Base-by-base conservation (phyloP, 2,113 vertebrate species). In the Phalacrocorax pelagicus region DNA sequence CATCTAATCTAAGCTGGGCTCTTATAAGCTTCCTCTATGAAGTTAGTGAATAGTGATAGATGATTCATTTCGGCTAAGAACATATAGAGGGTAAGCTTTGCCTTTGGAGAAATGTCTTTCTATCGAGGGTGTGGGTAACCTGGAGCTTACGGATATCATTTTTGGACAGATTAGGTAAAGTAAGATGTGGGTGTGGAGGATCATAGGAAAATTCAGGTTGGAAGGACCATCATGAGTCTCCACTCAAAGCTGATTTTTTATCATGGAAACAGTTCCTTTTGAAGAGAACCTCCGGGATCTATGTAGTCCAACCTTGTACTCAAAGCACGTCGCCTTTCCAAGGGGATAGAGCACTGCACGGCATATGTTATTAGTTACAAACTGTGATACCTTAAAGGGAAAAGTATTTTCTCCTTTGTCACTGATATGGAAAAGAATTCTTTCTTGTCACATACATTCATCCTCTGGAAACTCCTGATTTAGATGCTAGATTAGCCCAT, bases 361-460 rank as follows among this genome's bases (percentile, higher is more conserved):
- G 38, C 51, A 11, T 30, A 54, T 38, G 46, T n/a, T 79, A 63
- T 38, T 58, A 58, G 32, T 27, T 81, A 47, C 7, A 29, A 88
- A 81, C 30, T 27, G 66, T 61, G 47, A 7, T 38, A 81, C 71
- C 51, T 38, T 5, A 26, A 91, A 77, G 40, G 29, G 32, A 91
- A 95, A 92, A 92, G 22, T 49, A 72, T 88, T 92, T 92, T 66
- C 77, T 81, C 27, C 61, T 89, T 79, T 92, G 59, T 51, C 65
- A 87, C 47, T 67, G 52, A 70, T 67, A 40, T 2, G 57, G 69
- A 86, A 83, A 81, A 32, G 34, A 79, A 36, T 11, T 67, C 54
- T 92, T 96, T 94, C 65, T 63, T 93, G 61, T 91, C 44, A 81
- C 29, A 63, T 32, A 22, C 57, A 61, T 36, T 94, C 46, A 80